phyloP scores from a whole-genome alignment of 2,797 vertebrate genomes.

The Gymnodraco acuticeps region DNA sequence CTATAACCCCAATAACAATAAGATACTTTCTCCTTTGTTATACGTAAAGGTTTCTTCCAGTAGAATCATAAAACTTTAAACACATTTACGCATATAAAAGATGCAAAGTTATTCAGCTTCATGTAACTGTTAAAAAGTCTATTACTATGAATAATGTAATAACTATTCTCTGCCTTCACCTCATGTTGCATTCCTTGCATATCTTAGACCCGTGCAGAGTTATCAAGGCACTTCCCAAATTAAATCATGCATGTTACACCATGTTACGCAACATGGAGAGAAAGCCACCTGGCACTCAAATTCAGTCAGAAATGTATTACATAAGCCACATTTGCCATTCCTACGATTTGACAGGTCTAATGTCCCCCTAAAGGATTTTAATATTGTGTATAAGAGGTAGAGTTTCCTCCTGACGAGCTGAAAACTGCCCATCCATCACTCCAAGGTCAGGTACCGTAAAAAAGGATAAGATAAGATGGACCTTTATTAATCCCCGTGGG shows the following conservation, averaged over 20 bases:
- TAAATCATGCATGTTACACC: slow-evolving; percentile 48
- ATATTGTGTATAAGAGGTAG: slow-evolving; percentile 12
- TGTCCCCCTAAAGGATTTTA: slow-evolving; percentile 30
- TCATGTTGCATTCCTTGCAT: slow-evolving; percentile 6
- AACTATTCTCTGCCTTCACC: slow-evolving; percentile 24
- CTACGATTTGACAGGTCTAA: slow-evolving; percentile 31
- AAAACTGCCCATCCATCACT: slow-evolving; percentile 51
- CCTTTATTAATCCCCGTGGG: no score
- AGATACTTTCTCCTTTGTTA: neutral
- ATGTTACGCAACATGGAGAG: slow-evolving; percentile 44
- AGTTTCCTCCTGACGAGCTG: slow-evolving; percentile 29
- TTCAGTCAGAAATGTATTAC: slow-evolving; percentile 33
- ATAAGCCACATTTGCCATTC: slow-evolving; percentile 38
- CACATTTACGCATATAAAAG: slow-evolving; percentile 45
- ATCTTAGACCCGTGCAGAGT: slow-evolving; percentile 25
- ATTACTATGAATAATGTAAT: slow-evolving; percentile 64
- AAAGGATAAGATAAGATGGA: neutral
- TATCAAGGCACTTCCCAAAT: slow-evolving; percentile 46
- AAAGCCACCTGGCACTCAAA: slow-evolving; percentile 22
- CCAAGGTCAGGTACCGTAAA: slow-evolving; percentile 36
- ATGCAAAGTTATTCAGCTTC: slow-evolving; percentile 37
- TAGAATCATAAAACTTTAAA: slow-evolving; percentile 7
- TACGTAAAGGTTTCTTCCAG: slow-evolving; percentile 1
- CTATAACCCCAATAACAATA: neutral
- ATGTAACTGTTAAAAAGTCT: slow-evolving; percentile 34